Base-by-base conservation (phyloP, 2,888 invertebrate species). In the Clusia tigrina region DNA sequence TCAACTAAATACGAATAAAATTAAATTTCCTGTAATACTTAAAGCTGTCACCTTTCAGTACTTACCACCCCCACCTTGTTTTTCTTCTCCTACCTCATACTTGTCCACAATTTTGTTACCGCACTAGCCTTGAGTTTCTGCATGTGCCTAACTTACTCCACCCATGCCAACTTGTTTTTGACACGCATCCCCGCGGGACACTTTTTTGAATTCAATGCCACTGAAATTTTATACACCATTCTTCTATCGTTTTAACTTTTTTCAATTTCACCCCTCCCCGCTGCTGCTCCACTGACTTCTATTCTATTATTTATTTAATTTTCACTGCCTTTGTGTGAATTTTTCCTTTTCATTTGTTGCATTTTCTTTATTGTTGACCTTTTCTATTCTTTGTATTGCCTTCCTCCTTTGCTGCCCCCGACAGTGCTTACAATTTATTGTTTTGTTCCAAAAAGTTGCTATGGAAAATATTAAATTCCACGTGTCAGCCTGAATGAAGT, bases 131-230 rank as follows among this genome's bases (percentile, higher is more conserved):
- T n/a, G n/a, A n/a, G n/a, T n/a, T n/a, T n/a, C n/a, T n/a, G n/a
- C n/a, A n/a, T n/a, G n/a, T n/a, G n/a, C n/a, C n/a, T n/a, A n/a
- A n/a, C n/a, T n/a, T n/a, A n/a, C n/a, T n/a, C n/a, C n/a, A n/a
- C n/a, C n/a, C n/a, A 38, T 37, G 55, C 38, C 55, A 38, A 37
- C 55, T 55, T 55, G 55, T 38, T 55, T 55, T 55, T 55, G 55
- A 55, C 55, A 38, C 55, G 38, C 38, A 18, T 15, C 22, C 55
- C 38, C 55, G 22, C 2, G 55, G 38, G 55, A 54, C 10, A 15
- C 15, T 10, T 23, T 38, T 15, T 22, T 22, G 55, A 38, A 55
- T 22, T 55, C 55, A 55, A 55, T 55, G 55, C 38, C 55, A 55
- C 26, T 37, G 38, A 55, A 55, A 55, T 38, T 55, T 22, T 18